phyloP scores from a whole-genome alignment of 2,888 invertebrate genomes.

The Catocala sponsa region DNA sequence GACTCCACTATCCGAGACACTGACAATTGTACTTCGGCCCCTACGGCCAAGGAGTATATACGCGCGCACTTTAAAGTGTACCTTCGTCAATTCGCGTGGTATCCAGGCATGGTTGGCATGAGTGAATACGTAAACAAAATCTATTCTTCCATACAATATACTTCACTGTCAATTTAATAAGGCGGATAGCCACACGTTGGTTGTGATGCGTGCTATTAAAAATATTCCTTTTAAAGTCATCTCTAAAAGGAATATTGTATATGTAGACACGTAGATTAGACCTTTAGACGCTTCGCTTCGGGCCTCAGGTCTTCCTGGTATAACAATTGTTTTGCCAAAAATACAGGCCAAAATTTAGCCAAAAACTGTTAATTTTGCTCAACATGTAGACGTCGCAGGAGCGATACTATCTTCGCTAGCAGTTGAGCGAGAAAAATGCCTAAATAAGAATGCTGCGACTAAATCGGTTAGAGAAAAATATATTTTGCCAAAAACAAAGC shows the following conservation, averaged over 20 bases:
- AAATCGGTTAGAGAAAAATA: constrained; percentile 33
- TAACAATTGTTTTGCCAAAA: constrained; percentile 75
- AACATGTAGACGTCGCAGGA: constrained; percentile 39
- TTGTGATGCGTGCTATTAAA: constrained; percentile 86
- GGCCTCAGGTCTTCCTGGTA: constrained; percentile 80
- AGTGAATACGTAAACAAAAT: constrained; percentile 74
- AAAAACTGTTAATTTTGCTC: constrained; percentile 50
- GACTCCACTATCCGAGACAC: constrained; percentile 9
- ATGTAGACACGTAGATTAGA: constrained; percentile 84
- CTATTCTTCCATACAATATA: constrained; percentile 74
- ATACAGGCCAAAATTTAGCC: constrained; percentile 73
- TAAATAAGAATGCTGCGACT: constrained; percentile 29
- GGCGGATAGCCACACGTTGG: constrained; percentile 84
- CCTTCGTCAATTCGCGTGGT: constrained; percentile 12
- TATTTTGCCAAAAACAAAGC: constrained; percentile 51
- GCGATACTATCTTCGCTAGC: constrained; percentile 11
- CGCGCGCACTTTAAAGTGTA: constrained; percentile 7
- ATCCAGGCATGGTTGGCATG: constrained; percentile 78
- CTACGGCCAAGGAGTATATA: not conserved
- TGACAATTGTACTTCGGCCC: not conserved
- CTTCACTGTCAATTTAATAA: constrained; percentile 83
- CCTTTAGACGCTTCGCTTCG: constrained; percentile 84
- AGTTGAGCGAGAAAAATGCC: constrained; percentile 14
- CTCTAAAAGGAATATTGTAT: constrained; percentile 71
- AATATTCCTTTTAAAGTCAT: constrained; percentile 65